Evolutionary conservation across 1,140 invertebrate species (phyloP), one percentile per base, ranked within the genome.

Genomic region (Hyphantria cunea): DNA sequence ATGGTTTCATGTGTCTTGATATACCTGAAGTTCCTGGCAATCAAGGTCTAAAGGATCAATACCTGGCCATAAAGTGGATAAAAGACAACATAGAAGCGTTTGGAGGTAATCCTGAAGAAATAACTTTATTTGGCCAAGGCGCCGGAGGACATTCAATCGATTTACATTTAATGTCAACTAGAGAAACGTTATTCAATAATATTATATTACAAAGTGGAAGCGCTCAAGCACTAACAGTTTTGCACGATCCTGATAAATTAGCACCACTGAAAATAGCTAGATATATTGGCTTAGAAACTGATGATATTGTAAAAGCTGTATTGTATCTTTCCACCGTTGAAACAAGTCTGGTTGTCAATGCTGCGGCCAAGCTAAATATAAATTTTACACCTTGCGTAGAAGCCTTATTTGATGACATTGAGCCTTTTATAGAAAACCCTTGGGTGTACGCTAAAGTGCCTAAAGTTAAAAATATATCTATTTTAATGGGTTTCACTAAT

Each of bases 31-130:
- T 69, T 6, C 37, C 64, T 0, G 70, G 70, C 6, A 73, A 70
- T 31, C 70, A 70, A 58, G 76, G 78, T 4, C 39, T 79, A 4
- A 79, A 81, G 45, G 76, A 81, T 44, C 78, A 78, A 59, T 34
- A 60, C 6, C 10, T 70, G 3, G 76, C 67, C 15, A 17, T 78
- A 0, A 51, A 64, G 39, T 78, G 76, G 76, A 54, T 78, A 3
- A 68, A 70, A 56, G 58, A 78, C 7, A 59, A 68, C 45, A 80
- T 73, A 44, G 63, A 49, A 60, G 61, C 64, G 3, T 73, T 73
- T 44, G 71, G 71, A n/a, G 71, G 71, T 13, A 59, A 73, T 48
- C 31, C 55, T 13, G 44, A 67, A n/a, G 50, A 65, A 17, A 65
- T 73, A 15, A 73, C 71, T n/a, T 34, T 73, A n/a, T 67, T 70